Evolutionary conservation across 2,797 vertebrate genomes (phyloP).

Genomic region (Tragelaphus eurycerus): DNA sequence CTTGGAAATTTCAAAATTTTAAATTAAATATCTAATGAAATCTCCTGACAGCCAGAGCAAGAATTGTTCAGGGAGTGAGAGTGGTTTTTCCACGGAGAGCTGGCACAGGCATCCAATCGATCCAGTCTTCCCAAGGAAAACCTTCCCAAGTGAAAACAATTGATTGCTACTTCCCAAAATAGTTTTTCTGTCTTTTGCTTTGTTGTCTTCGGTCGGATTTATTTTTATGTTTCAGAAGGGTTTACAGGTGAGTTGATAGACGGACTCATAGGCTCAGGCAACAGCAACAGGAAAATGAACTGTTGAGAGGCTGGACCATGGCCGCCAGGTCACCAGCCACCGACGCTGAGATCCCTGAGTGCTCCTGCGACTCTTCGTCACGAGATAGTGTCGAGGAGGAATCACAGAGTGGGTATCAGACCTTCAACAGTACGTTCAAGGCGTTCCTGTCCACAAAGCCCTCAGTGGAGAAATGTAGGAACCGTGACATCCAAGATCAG

Average conservation of each 20-base stretch:
- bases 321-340: not conserved
- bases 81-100: not conserved
- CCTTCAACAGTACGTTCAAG: fast-evolving
- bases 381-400: fast-evolving
- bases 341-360: fast-evolving
- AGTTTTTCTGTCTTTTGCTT: not conserved
- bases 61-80: not conserved
- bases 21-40: not conserved
- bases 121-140: not conserved
- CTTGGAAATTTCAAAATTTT: not conserved
- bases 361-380: fast-evolving
- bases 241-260: not conserved
- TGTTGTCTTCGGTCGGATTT: not conserved
- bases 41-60: not conserved
- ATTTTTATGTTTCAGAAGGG: not conserved
- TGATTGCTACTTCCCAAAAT: no score
- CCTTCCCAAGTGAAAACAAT: no score
- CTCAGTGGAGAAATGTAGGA: not conserved
- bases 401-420: not conserved
- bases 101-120: fast-evolving
- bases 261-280: fast-evolving
- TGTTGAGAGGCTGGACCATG: not conserved
- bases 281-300: not conserved
- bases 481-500: not conserved
- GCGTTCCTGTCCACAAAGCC: not conserved